Conservation (phyloP, 2,797 vertebrate species). For the Mormyrus proboscirostris region DNA sequence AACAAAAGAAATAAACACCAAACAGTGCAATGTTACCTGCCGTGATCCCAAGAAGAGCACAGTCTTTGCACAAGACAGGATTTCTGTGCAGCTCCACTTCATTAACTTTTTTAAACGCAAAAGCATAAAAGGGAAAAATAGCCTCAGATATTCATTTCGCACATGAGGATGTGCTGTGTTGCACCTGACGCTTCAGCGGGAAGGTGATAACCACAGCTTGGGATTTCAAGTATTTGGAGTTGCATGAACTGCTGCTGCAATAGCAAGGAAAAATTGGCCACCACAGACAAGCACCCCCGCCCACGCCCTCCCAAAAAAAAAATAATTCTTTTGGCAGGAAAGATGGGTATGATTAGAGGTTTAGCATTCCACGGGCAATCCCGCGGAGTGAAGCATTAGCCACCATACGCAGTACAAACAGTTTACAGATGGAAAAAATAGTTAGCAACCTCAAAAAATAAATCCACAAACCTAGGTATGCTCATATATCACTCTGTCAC, state of each 20-base stretch:
- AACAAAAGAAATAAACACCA: neutral
- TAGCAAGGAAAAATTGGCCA: neutral
- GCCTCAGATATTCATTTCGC: neutral
- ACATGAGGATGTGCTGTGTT: neutral
- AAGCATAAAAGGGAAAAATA: conserved; percentile 27
- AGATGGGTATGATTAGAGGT: neutral
- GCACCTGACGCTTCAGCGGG: neutral
- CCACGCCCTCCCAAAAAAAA: neutral
- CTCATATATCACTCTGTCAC: neutral
- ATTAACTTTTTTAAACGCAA: conserved; percentile 48
- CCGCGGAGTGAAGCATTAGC: neutral
- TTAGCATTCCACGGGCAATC: neutral
- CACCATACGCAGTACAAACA: neutral
- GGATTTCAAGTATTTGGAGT: neutral
- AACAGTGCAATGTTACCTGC: conserved; percentile 33
- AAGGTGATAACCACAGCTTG: neutral
- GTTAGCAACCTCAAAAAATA: neutral
- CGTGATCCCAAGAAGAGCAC: conserved; percentile 41
- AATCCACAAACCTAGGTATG: neutral
- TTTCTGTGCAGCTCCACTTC: conserved; percentile 36
- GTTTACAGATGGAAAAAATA: conserved; percentile 3
- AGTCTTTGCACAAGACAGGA: conserved; percentile 40
- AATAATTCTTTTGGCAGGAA: neutral
- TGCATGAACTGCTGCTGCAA: neutral
- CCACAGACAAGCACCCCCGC: neutral